These are phyloP conservation scores for Heteromyza rotundicornis DNA, from an alignment of 2,888 invertebrate species.

Conservation along the genomic window DNA sequence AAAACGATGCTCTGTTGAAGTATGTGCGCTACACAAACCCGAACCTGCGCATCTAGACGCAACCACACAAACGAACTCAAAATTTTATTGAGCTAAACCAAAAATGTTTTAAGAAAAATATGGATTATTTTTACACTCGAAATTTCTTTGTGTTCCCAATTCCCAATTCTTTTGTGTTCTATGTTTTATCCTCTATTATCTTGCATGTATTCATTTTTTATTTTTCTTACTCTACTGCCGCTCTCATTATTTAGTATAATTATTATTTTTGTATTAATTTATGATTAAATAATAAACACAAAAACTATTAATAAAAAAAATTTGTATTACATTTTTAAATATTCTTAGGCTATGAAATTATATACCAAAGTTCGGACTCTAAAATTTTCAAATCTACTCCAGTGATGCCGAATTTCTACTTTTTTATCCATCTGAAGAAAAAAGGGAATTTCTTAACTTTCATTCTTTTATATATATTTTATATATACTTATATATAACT, in stretches of 20 bases:
- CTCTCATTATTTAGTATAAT: constrained; percentile 52
- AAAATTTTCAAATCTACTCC: too few relatives aligned
- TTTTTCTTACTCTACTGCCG: constrained; percentile 32
- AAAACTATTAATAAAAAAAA: not conserved
- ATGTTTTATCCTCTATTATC: not conserved
- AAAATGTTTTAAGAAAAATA: too few relatives aligned
- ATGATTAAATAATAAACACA: constrained; percentile 44
- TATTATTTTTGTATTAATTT: constrained; percentile 58
- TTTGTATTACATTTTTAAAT: not conserved
- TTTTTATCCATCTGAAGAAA: too few relatives aligned
- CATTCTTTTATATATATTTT: too few relatives aligned
- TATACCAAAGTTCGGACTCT: too few relatives aligned
- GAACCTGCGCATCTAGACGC: constrained; percentile 72
- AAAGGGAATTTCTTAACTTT: too few relatives aligned
- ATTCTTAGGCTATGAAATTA: too few relatives aligned
- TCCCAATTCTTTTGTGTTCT: not conserved
- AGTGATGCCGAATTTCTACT: too few relatives aligned
- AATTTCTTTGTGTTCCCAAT: not conserved
- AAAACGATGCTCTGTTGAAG: constrained; percentile 84
- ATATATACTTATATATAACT: too few relatives aligned
- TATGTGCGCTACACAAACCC: constrained; percentile 85
- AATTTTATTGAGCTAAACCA: constrained; percentile 45
- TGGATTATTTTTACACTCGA: constrained; percentile 41
- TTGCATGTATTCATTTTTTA: constrained; percentile 15
- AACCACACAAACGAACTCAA: constrained; percentile 11